Base-by-base conservation (phyloP, 2,113 vertebrate species). In the Corythoichthys intestinalis region DNA sequence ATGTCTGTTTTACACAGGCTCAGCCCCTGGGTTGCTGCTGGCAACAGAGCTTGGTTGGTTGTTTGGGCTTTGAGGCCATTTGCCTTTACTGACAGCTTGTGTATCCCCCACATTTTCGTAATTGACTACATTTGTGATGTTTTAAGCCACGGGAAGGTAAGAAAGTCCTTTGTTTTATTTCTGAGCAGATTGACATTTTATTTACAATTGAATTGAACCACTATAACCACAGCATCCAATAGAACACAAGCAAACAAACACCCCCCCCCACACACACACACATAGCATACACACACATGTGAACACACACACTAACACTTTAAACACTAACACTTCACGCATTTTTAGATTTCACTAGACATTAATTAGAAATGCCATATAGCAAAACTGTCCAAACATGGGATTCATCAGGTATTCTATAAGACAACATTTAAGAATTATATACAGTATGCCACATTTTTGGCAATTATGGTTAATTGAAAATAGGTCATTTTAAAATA, bases 1-100 rank as follows among this genome's bases (percentile, higher is more conserved):
- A 88, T 90, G 82, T 91, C 84, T 92, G 87, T 92, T 88, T 92
- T 90, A 92, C 88, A 91, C 85, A 90, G 82, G 76, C 84, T 86
- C 83, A 90, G 90, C 91, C 91, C 89, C 83, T 88, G 76, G 91
- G 90, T 85, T 69, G 88, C 91, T 91, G 87, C 85, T 86, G 89
- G 91, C 91, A 90, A 91, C 86, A 91, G 83, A 73, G 75, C 83
- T 85, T 80, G 83, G 82, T 88, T 86, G 80, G 82, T 85, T 87
- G 83, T 86, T 86, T 39, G 68, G 68, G 53, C 83, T 89, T 79
- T 73, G 48, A 85, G 85, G 80, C 83, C 83, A 88, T 86, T 89
- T 85, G 77, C 80, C 74, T 89, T 81, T 78, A 89, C 82, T 83
- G 86, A 78, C 83, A 89, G 70, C 71, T 74, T 80, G 65, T 82